phyloP scores from a whole-genome alignment of 1,140 invertebrate species.

The Bombus terrestris region DNA sequence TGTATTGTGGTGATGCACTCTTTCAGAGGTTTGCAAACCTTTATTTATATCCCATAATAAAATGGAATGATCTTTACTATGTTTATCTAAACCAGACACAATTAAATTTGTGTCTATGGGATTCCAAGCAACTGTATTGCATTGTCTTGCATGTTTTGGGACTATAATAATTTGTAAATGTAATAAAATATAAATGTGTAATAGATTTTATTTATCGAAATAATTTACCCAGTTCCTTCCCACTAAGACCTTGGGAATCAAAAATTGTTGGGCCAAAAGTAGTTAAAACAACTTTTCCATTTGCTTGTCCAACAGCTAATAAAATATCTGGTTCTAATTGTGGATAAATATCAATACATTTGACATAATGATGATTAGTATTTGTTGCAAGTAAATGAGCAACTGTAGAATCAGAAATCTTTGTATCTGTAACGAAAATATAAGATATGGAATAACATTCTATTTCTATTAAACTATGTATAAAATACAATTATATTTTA shows the following conservation, averaged over 20 bases:
- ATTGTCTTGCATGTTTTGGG: slow-evolving; percentile 91
- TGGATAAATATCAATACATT: slow-evolving; percentile 91
- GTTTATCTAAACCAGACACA: slow-evolving; percentile 93
- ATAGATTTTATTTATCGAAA: slow-evolving; percentile 1
- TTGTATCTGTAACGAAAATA: slow-evolving; percentile 83
- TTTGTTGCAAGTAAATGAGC: slow-evolving; percentile 88
- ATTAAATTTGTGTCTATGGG: slow-evolving; percentile 92
- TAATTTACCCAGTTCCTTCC: slow-evolving; percentile 89
- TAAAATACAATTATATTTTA: neutral
- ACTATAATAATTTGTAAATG: slow-evolving; percentile 82
- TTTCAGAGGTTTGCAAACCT: slow-evolving; percentile 78
- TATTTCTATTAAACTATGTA: neutral
- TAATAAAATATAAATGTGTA: slow-evolving; percentile 7
- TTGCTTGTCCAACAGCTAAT: slow-evolving; percentile 92
- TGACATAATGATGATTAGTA: slow-evolving; percentile 86
- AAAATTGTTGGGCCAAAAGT: slow-evolving; percentile 89
- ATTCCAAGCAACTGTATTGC: slow-evolving; percentile 95
- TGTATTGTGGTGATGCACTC: slow-evolving; percentile 73
- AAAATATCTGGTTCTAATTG: slow-evolving; percentile 88
- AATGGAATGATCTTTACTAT: slow-evolving; percentile 91
- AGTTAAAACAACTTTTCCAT: slow-evolving; percentile 92
- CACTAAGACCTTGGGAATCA: slow-evolving; percentile 87
- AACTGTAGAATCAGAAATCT: slow-evolving; percentile 86
- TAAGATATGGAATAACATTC: neutral
- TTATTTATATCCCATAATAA: slow-evolving; percentile 91